phyloP scores from a whole-genome alignment of 2,888 invertebrate genomes.

The Leptogaster cylindrica region DNA sequence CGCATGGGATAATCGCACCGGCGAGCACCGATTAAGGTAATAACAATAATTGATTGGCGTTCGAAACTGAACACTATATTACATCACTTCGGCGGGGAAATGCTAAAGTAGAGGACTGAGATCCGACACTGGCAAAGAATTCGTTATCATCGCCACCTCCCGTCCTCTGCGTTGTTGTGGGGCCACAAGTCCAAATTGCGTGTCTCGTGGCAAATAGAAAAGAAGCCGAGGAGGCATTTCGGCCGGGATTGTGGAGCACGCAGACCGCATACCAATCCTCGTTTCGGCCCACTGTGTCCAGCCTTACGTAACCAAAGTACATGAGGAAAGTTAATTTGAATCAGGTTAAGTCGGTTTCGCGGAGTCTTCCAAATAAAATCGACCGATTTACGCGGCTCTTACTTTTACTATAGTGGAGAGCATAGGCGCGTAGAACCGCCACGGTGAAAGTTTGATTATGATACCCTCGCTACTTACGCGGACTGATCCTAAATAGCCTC shows the following conservation, averaged over 20 bases:
- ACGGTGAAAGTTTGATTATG: no score
- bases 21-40: conserved; percentile 32
- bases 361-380: no score
- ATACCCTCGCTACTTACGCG: no score
- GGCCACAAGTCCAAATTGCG: not conserved
- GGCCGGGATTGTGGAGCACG: conserved; percentile 22
- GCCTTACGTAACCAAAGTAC: no score
- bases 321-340: conserved; percentile 14
- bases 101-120: not conserved
- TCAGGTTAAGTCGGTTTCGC: conserved; percentile 14
- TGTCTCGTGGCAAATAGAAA: not conserved
- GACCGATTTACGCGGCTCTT: no score
- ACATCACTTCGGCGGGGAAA: conserved; percentile 1
- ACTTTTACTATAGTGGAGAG: no score
- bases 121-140: not conserved
- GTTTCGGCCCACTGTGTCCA: not conserved
- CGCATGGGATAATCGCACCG: conserved; percentile 21
- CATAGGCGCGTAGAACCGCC: no score
- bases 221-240: not conserved
- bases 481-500: no score
- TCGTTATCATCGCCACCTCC: not conserved
- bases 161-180: not conserved
- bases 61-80: conserved; percentile 19
- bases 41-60: conserved; percentile 30
- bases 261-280: conserved; percentile 6